Conservation (phyloP, 1,140 invertebrate species). For the Calliopsis andreniformis region DNA sequence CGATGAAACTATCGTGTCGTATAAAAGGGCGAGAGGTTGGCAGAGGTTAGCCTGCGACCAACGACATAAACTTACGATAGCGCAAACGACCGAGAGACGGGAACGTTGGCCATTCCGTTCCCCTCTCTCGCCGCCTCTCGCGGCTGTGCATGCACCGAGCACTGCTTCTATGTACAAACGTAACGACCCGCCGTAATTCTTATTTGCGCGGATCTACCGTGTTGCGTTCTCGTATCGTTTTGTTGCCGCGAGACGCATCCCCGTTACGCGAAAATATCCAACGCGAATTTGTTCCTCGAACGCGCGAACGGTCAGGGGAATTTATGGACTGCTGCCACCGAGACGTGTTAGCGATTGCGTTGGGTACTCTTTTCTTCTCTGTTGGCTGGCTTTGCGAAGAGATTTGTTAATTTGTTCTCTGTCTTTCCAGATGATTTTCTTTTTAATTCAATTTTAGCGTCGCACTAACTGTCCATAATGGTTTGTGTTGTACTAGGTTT, state of each 20-base stretch:
- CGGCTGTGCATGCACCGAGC: not conserved
- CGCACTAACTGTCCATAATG: too few species aligned
- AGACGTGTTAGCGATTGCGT: too few species aligned
- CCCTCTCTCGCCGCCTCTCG: not conserved
- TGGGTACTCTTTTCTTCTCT: too few species aligned
- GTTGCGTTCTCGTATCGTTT: not conserved
- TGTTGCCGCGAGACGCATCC: not conserved
- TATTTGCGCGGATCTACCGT: slow-evolving; percentile 42
- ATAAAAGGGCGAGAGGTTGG: slow-evolving; percentile 56
- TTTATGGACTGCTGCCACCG: too few species aligned
- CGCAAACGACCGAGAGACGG: slow-evolving; percentile 66
- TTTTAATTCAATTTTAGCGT: too few species aligned
- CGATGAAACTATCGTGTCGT: slow-evolving; percentile 73
- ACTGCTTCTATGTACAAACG: not conserved
- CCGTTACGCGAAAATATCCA: not conserved
- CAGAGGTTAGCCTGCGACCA: slow-evolving; percentile 55
- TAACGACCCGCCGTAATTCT: slow-evolving; percentile 64
- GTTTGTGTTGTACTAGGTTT: too few species aligned
- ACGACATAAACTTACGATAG: slow-evolving; percentile 73
- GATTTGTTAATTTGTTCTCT: too few species aligned
- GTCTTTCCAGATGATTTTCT: too few species aligned
- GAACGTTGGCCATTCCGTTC: slow-evolving; percentile 15
- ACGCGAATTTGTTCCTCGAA: not conserved
- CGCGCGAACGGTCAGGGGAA: not conserved
- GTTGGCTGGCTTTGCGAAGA: too few species aligned